These are phyloP conservation scores for Eremophila alpestris DNA, from an alignment of 2,797 vertebrate genomes.

Conservation along the genomic window DNA sequence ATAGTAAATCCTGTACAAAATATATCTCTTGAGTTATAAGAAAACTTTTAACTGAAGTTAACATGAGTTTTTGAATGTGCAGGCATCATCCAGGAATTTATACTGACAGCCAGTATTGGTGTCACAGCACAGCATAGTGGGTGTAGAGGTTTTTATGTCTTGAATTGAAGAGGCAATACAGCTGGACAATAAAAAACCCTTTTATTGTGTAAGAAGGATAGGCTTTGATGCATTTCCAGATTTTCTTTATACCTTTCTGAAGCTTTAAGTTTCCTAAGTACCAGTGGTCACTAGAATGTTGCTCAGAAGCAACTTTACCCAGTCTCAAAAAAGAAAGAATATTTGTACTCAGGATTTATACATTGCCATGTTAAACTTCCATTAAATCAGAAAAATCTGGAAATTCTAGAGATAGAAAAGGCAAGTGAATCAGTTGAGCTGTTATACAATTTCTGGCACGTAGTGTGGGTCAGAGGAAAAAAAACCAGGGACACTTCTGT, in stretches of 20 bases:
- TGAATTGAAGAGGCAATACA: background rate
- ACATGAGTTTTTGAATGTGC: background rate
- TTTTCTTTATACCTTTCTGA: background rate
- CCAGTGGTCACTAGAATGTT: background rate
- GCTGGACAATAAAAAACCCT: background rate
- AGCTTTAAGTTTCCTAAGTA: background rate
- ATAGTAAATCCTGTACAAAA: background rate
- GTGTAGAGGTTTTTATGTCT: background rate
- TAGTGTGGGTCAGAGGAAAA: background rate
- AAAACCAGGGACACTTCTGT: background rate
- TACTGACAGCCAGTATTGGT: background rate
- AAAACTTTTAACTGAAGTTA: background rate
- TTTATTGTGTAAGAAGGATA: background rate
- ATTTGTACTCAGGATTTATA: background rate
- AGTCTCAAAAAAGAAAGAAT: background rate
- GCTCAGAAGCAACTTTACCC: background rate
- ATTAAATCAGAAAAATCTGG: background rate
- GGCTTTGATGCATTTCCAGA: background rate
- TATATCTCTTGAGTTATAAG: background rate
- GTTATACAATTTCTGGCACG: background rate
- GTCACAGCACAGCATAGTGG: background rate
- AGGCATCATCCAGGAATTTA: background rate
- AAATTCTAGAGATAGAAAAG: conserved; percentile 4
- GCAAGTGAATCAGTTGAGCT: background rate
- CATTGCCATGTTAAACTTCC: background rate